Base-by-base conservation (phyloP, 1,140 invertebrate genomes). In the Saccostrea cuccullata region DNA sequence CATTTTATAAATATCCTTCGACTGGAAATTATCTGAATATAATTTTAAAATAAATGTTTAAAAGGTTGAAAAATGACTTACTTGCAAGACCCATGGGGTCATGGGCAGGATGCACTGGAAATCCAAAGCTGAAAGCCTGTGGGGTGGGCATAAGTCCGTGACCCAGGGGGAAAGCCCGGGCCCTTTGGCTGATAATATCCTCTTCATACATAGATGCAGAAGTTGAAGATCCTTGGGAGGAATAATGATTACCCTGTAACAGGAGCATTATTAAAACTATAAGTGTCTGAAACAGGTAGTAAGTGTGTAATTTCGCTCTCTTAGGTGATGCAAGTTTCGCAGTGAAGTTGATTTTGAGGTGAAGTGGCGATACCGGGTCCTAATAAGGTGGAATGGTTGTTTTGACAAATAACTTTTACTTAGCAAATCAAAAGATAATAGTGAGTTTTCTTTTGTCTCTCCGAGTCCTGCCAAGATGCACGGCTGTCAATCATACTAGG, bases 61-160 rank as follows among this genome's bases (percentile, higher is more conserved):
- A 36, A 55, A 47, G 47, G 0, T 1, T 47, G 47, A 36, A 36
- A 36, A 36, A 36, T 13, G 40, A 88, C 91, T 86, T 91, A 93
- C 92, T 91, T 77, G 91, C 87, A 15, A 93, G 86, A 30, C 90
- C 89, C 92, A 93, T 92, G 5, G 93, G 92, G 86, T 94, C 93
- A 60, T 93, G 93, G 20, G 92, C 91, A 30, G 91, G 91, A 87
- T 93, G 92, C 87, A 94, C 91, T 23, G 92, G 92, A 86, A 93
- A 94, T 67, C 92, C 93, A 84, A 94, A 94, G n/a, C 91, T 91
- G 64, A 92, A 93, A 30, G 93, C 91, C 87, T 94, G 92, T 40
- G 91, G 91, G n/a, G 91, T 90, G 0, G 92, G 91, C 92, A 93
- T 93, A 55, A 94, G 89, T 55, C 92, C 92, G 36, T 92, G 92